phyloP scores from a whole-genome alignment of 2,888 invertebrate genomes.

The Masnerella sp. region DNA sequence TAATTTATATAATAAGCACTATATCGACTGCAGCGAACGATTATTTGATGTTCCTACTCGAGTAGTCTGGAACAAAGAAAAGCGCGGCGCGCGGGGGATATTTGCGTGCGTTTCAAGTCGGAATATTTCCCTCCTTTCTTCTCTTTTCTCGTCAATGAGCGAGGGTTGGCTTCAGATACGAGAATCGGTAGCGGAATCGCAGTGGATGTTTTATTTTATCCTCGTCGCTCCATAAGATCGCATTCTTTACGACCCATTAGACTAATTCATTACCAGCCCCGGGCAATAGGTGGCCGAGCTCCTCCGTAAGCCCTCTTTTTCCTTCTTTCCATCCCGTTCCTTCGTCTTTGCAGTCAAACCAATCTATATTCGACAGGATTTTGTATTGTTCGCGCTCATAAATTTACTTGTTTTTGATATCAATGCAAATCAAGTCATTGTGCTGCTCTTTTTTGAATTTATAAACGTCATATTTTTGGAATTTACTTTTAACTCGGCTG shows the following conservation, averaged over 20 bases:
- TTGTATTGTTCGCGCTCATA: slow-evolving; percentile 29
- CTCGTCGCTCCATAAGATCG: slow-evolving; percentile 77
- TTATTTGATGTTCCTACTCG: slow-evolving; percentile 47
- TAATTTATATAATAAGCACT: slow-evolving; percentile 54
- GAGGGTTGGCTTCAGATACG: slow-evolving; percentile 42
- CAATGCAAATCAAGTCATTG: slow-evolving; percentile 2
- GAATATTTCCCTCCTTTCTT: slow-evolving; percentile 41
- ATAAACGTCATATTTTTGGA: no score
- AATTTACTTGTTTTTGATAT: slow-evolving; percentile 12
- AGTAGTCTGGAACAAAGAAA: slow-evolving; percentile 40
- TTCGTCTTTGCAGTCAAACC: slow-evolving; percentile 43
- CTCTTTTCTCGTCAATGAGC: slow-evolving; percentile 43
- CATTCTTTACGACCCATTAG: slow-evolving; percentile 78
- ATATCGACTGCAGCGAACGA: slow-evolving; percentile 43
- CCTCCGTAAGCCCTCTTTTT: slow-evolving; percentile 66
- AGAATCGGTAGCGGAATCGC: slow-evolving; percentile 73
- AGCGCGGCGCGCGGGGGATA: slow-evolving; percentile 13
- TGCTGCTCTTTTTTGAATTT: not conserved
- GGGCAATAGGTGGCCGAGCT: slow-evolving; percentile 72
- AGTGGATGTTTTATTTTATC: slow-evolving; percentile 76
- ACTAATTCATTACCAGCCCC: slow-evolving; percentile 77
- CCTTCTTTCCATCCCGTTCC: slow-evolving; percentile 57
- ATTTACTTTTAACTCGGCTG: no score
- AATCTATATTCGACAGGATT: slow-evolving; percentile 41
- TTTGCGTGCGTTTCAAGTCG: slow-evolving; percentile 41